Evolutionary conservation across 2,113 vertebrate genomes (phyloP).

Genomic region (Elephas maximus): DNA sequence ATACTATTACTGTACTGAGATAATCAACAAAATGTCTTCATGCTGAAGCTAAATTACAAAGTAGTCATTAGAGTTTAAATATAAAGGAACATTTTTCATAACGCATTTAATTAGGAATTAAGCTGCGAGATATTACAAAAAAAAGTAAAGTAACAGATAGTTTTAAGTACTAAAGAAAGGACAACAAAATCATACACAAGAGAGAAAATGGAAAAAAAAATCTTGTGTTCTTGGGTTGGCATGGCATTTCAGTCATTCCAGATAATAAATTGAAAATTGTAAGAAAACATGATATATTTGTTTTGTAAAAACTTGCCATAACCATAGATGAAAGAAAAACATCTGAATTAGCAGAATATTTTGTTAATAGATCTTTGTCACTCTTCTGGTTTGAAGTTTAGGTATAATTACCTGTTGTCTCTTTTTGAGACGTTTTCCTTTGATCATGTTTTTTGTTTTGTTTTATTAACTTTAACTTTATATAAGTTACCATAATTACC

Average conservation of each 20-base stretch:
- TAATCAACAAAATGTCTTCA: slow-evolving; percentile 39
- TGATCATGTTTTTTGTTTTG: background rate
- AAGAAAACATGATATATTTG: background rate
- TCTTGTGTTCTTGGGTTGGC: background rate
- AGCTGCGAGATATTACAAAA: background rate
- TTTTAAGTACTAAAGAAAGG: slow-evolving; percentile 3
- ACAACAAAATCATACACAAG: background rate
- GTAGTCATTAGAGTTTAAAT: background rate
- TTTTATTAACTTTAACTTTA: slow-evolving; percentile 60
- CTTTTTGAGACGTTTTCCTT: slow-evolving; percentile 51
- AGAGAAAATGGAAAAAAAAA: background rate
- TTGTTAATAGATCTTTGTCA: background rate
- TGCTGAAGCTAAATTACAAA: background rate
- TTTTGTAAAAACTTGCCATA: slow-evolving; percentile 13
- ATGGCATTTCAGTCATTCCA: background rate
- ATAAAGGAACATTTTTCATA: slow-evolving; percentile 10
- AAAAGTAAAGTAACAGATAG: background rate
- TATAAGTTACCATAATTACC: background rate
- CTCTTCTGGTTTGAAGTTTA: background rate
- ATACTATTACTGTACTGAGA: background rate
- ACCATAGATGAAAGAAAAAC: slow-evolving; percentile 2
- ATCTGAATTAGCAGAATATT: background rate
- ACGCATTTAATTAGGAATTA: slow-evolving; percentile 48
- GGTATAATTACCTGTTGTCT: background rate
- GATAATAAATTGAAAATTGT: slow-evolving; percentile 21